Conservation (phyloP, 2,113 vertebrate genomes). For the Oriolus oriolus region DNA sequence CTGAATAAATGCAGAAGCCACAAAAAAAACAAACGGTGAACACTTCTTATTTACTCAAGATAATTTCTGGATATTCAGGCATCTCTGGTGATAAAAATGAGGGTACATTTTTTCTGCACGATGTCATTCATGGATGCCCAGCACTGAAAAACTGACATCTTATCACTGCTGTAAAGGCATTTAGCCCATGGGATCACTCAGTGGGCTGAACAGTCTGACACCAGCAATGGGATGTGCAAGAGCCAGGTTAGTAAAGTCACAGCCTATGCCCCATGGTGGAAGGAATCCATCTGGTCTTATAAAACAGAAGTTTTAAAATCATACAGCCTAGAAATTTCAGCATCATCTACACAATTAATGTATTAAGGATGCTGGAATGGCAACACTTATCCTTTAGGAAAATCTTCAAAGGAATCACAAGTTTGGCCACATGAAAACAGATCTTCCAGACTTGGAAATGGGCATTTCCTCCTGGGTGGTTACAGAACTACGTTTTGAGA, state of each 20-base stretch:
- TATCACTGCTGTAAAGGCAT: neutral
- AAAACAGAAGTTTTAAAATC: neutral
- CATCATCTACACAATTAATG: neutral
- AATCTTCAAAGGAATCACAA: neutral
- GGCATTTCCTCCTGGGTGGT: neutral
- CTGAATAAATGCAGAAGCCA: neutral
- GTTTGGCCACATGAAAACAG: neutral
- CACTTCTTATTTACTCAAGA: neutral
- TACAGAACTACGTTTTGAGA: neutral
- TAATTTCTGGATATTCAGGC: neutral
- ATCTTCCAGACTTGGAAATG: neutral
- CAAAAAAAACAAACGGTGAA: neutral
- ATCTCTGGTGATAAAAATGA: neutral
- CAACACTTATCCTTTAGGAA: neutral
- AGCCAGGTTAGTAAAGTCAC: neutral
- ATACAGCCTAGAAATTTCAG: neutral
- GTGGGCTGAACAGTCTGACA: neutral
- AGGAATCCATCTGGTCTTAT: neutral
- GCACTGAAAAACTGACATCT: neutral
- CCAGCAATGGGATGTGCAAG: neutral
- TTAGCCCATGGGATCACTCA: neutral
- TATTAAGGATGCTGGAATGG: neutral
- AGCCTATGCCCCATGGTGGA: neutral
- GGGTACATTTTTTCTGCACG: neutral
- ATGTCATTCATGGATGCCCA: neutral